Evolutionary conservation across 2,113 vertebrate genomes (phyloP).

Genomic region (Megatriorchis doriae): DNA sequence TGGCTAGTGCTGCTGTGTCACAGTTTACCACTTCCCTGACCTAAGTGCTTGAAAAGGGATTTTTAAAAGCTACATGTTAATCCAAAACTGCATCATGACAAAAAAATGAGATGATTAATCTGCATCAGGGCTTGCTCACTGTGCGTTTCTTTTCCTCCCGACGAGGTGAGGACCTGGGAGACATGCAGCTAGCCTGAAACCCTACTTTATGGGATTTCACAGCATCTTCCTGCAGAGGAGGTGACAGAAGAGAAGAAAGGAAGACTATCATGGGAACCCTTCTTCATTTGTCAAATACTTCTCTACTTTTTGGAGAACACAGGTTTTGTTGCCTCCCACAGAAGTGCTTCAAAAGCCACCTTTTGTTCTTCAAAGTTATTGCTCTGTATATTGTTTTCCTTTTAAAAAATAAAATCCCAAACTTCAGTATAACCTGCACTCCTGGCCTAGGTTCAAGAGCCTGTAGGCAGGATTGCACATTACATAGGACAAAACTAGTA

Average conservation of each 20-base stretch:
- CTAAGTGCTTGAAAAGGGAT: neutral
- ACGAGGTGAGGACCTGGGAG: neutral
- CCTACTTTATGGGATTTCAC: neutral
- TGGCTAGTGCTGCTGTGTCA: neutral
- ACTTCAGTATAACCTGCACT: neutral
- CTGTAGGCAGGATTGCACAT: neutral
- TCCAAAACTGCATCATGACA: neutral
- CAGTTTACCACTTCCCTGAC: neutral
- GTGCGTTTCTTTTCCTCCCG: fast-evolving
- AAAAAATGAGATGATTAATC: neutral
- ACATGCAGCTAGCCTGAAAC: neutral
- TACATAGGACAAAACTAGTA: neutral
- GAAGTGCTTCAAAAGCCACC: neutral
- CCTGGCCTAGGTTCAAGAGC: neutral
- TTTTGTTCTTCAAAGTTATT: neutral
- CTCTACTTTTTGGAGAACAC: neutral
- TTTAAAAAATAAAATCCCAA: neutral
- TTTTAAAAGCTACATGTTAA: neutral
- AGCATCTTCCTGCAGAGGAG: neutral
- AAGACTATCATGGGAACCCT: neutral
- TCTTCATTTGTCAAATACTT: neutral
- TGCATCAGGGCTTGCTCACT: neutral
- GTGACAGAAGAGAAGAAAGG: neutral
- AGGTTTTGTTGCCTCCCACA: neutral
- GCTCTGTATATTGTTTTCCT: neutral